Conservation (phyloP, 35 echinoderm and acorn worm genomes). For the Amphiura filiformis region DNA sequence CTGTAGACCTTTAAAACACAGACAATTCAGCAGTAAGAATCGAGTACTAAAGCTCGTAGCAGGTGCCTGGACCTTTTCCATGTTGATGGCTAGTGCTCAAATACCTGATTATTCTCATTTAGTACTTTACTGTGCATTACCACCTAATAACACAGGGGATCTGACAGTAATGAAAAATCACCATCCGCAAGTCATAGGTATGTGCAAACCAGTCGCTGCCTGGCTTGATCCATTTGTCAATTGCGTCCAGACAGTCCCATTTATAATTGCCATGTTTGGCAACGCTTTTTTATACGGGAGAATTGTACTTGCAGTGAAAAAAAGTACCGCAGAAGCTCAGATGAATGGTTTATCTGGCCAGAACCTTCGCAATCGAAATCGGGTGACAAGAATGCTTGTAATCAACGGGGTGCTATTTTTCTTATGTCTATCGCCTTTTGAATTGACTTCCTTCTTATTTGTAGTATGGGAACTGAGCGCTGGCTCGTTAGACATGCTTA, state of each 20-base stretch:
- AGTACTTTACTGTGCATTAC: background rate
- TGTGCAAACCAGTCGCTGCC: conserved; percentile 12
- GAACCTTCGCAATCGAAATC: conserved; percentile 27
- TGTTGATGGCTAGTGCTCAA: conserved; percentile 30
- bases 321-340: conserved; percentile 13
- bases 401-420: conserved; percentile 62
- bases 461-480: conserved; percentile 21
- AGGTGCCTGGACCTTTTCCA: conserved; percentile 38
- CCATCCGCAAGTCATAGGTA: conserved; percentile 19
- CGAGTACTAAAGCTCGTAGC: conserved; percentile 33
- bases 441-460: conserved; percentile 20
- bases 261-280: conserved; percentile 47
- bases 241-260: conserved; percentile 55
- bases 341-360: conserved; percentile 6
- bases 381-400: conserved; percentile 63
- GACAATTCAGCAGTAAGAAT: conserved; percentile 23
- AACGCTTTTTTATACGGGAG: conserved; percentile 45
- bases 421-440: conserved; percentile 57
- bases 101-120: conserved; percentile 50
- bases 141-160: conserved; percentile 16
- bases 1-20: conserved; percentile 56
- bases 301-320: conserved; percentile 52
- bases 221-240: conserved; percentile 3
- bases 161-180: conserved; percentile 6
- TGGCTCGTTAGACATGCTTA: background rate